These are phyloP conservation scores for Zaprionus inermis DNA, from an alignment of 1,140 invertebrate genomes.

Conservation along the genomic window DNA sequence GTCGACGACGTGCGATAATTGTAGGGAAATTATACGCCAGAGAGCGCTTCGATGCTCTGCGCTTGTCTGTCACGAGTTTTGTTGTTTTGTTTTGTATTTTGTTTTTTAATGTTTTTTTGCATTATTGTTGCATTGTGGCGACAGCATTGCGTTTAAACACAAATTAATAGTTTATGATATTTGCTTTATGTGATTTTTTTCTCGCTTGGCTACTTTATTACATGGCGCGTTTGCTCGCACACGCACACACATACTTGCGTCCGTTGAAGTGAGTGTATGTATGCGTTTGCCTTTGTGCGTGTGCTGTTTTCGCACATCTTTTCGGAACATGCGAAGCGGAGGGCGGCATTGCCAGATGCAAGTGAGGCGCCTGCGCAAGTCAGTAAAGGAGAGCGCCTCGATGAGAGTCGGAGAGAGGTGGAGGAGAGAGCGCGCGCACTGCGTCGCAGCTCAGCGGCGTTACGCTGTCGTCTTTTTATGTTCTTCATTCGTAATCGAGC, in stretches of 20 bases:
- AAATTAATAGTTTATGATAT: constrained; percentile 37
- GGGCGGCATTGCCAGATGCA: constrained; percentile 57
- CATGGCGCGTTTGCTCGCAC: background rate
- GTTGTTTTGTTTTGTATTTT: constrained; percentile 27
- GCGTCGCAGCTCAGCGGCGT: constrained; percentile 10
- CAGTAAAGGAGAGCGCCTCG: constrained; percentile 22
- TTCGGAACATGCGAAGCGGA: constrained; percentile 20
- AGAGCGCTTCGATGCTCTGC: constrained; percentile 39
- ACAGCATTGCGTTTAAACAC: constrained; percentile 39
- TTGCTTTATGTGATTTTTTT: constrained; percentile 19
- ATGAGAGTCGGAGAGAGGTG: constrained; percentile 12
- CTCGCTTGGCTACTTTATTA: constrained; percentile 21
- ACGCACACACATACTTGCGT: background rate
- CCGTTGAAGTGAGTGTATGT: background rate
- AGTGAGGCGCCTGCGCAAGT: constrained; percentile 49
- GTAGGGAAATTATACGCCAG: constrained; percentile 73
- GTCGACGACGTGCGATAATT: constrained; percentile 68
- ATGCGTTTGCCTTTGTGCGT: constrained; percentile 18
- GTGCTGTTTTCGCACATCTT: constrained; percentile 24
- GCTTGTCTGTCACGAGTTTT: constrained; percentile 29
- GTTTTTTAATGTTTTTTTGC: constrained; percentile 15
- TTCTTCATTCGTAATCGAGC: constrained; percentile 15
- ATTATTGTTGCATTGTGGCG: constrained; percentile 27
- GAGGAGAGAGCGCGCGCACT: constrained; percentile 20
- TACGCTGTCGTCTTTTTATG: background rate